phyloP scores from a whole-genome alignment of 1,140 invertebrate species.

The Globodera rostochiensis region DNA sequence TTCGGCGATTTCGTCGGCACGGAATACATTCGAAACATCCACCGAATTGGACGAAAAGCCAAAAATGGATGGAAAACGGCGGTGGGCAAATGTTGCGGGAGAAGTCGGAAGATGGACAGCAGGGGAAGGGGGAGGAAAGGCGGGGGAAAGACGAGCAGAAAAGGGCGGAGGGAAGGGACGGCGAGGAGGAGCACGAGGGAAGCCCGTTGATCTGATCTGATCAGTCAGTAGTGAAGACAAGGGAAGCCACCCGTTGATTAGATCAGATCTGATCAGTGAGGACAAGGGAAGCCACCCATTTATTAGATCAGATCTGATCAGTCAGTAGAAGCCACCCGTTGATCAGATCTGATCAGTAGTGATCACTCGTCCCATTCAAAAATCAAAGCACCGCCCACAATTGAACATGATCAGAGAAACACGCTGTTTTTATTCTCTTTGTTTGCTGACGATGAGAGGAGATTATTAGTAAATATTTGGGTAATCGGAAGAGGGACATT shows the following conservation, averaged over 20 bases:
- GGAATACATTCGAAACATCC: not conserved
- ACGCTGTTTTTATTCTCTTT: not conserved
- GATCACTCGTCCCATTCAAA: too few relatives aligned
- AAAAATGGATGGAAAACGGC: not conserved
- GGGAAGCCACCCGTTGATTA: too few relatives aligned
- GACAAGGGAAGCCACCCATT: too few relatives aligned
- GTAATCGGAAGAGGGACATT: not conserved
- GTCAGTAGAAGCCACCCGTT: too few relatives aligned
- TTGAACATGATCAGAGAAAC: too few relatives aligned
- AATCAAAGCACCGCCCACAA: too few relatives aligned
- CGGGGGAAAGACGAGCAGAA: not conserved
- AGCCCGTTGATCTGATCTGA: not conserved
- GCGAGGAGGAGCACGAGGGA: not conserved
- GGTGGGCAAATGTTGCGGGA: not conserved
- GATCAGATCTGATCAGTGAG: too few relatives aligned
- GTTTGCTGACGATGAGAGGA: not conserved
- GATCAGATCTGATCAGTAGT: too few relatives aligned
- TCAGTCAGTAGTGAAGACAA: too few relatives aligned
- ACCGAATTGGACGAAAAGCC: not conserved
- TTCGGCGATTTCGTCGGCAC: not conserved
- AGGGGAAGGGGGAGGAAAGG: not conserved
- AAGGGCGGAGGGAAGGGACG: not conserved
- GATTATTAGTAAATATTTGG: not conserved
- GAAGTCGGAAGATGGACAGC: not conserved
- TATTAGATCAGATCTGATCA: too few relatives aligned